Evolutionary conservation across 2,888 invertebrate species (phyloP), one percentile per base, ranked within the genome.

Genomic region (Kuschelorhynchus macadamiae): DNA sequence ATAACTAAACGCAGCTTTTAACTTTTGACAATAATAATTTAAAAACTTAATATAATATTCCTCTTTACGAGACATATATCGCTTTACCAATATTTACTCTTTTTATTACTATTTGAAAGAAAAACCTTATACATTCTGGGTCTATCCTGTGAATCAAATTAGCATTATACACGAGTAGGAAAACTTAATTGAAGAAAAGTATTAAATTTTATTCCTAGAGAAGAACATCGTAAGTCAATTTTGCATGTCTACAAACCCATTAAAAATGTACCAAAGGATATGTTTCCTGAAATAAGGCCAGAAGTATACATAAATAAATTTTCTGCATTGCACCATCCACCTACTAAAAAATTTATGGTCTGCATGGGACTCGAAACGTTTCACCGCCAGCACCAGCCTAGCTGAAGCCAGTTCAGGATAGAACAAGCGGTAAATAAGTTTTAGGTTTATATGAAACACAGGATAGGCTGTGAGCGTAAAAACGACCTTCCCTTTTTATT

Each of bases 301-400:
- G 77, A 79, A 78, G 79, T 81, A 82, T 81, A 81, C 81, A 82
- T 83, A 83, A 83, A 82, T 83, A 83, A 81, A 82, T 81, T 82
- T 81, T 78, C 81, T 80, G 81, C 81, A 81, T 72, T 81, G 81
- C 81, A 80, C 79, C 79, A 80, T 76, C 77, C 74, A 74, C 74
- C 78, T 75, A 75, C 73, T 74, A 73, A 74, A 71, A 73, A 81
- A 82, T 81, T 81, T 82, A 82, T 80, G 79, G 55, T 60, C 66
- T 66, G 60, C 60, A 66, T 60, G 66, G 60, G 64, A 64, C 64
- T 47, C 17, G 49, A 42, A 64, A 64, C 64, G 64, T 64, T 64
- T 64, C 64, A 46, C 16, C 64, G 56, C 32, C 49, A 33, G 47
- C 56, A 50, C 39, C 55, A 41, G 36, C 52, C 33, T 47, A 41